Base-by-base conservation (phyloP, 2,888 invertebrate species). In the Theretra japonica region DNA sequence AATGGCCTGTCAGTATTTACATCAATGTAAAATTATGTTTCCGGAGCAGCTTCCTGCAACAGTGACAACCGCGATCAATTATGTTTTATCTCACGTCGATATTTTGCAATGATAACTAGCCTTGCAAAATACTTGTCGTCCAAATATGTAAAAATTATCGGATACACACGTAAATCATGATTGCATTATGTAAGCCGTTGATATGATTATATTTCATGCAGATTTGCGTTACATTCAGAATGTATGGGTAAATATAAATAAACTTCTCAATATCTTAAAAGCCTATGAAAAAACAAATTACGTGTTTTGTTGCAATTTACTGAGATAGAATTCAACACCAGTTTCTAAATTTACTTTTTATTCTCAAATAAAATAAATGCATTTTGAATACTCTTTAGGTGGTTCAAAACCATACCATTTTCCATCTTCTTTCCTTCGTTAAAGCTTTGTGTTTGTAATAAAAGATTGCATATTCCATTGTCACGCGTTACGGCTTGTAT, bases 71-170 rank as follows among this genome's bases (percentile, higher is more conserved):
- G n/a, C 70, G 75, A 80, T 82, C 81, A 75, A 80, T 79, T 76
- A 74, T 62, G 59, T 70, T 76, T 83, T 80, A 83, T 84, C 82
- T 79, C 73, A 68, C 75, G 76, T 74, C 76, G 76, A 76, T 76
- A 72, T 75, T 70, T 75, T 71, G 74, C 70, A 73, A 69, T 78
- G 78, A 80, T 77, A 79, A 73, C 68, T 74, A 71, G 53, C 72
- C n/a, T 72, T 65, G 65, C 72, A 74, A 74, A 74, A 74, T 76
- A 74, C 68, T n/a, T 50, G n/a, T 60, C 58, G 50, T 57, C 7
- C 28, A 33, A 50, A 53, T 30, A 59, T 62, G 17, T 53, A 70
- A 59, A 23, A 21, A 65, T 65, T 62, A 48, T 65, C 48, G 6
- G 19, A 11, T 48, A 69, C 15, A 57, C 11, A 70, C 17, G 57